Conservation (phyloP, 2,797 vertebrate species). For the Chelon labrosus region DNA sequence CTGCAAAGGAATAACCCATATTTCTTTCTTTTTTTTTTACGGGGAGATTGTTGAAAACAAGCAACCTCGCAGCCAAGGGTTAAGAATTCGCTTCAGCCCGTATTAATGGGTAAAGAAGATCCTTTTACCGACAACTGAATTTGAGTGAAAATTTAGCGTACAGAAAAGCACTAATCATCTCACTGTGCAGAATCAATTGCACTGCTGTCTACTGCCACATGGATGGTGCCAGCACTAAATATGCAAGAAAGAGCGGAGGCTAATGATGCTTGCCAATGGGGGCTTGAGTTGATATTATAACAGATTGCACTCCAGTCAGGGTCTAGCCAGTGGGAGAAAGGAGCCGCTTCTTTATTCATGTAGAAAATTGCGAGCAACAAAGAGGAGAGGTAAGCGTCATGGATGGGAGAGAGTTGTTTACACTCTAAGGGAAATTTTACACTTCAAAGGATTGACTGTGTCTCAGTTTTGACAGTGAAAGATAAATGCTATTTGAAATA, state of each 20-base stretch:
- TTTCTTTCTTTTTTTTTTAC: constrained; percentile 1
- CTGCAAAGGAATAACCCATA: constrained; percentile 31
- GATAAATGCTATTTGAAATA: constrained; percentile 82
- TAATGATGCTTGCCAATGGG: constrained; percentile 77
- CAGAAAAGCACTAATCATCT: constrained; percentile 36
- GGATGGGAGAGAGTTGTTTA: constrained; percentile 81
- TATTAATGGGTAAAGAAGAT: constrained; percentile 22
- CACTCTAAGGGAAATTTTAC: constrained; percentile 80
- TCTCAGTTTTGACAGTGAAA: constrained; percentile 80
- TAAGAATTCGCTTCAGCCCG: constrained; percentile 17
- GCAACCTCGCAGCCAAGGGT: constrained; percentile 5
- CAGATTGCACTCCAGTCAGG: constrained; percentile 76
- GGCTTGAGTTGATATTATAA: constrained; percentile 78
- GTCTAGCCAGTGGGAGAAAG: constrained; percentile 71
- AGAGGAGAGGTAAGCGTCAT: constrained; percentile 78
- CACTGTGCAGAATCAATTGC: constrained; percentile 50
- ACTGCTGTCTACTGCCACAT: constrained; percentile 45
- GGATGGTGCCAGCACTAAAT: constrained; percentile 58
- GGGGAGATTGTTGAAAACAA: constrained; percentile 30
- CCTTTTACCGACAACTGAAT: constrained; percentile 26
- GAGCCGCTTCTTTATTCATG: constrained; percentile 80
- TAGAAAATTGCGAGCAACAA: constrained; percentile 81
- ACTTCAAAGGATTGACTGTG: constrained; percentile 79
- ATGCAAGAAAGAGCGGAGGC: constrained; percentile 56
- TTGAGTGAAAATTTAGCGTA: constrained; percentile 10